These are phyloP conservation scores for Villa cingulata DNA, from an alignment of 2,888 invertebrate species.

Conservation along the genomic window DNA sequence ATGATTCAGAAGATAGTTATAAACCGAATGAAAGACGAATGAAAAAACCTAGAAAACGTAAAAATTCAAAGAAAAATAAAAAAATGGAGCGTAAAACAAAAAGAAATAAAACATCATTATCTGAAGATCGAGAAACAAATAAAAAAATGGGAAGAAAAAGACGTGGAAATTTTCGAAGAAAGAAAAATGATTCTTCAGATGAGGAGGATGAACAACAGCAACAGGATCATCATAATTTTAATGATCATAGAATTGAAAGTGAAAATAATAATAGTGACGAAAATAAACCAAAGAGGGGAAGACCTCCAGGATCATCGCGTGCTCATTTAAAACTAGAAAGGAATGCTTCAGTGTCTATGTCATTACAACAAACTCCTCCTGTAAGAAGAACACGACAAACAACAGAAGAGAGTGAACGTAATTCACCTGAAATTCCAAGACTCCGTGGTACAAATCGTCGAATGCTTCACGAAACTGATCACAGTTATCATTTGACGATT, in stretches of 20 bases:
- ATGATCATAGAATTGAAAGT: constrained; percentile 10
- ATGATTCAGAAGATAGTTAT: constrained; percentile 44
- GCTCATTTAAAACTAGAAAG: not conserved
- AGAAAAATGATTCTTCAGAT: constrained; percentile 10
- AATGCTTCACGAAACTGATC: constrained; percentile 29
- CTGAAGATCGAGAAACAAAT: constrained; percentile 9
- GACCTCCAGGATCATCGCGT: not conserved
- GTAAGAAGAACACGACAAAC: constrained; percentile 1
- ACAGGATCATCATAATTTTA: constrained; percentile 11
- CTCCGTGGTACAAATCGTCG: constrained; percentile 22
- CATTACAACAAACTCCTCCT: not conserved
- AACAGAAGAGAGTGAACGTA: constrained; percentile 7
- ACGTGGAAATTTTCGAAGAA: constrained; percentile 5
- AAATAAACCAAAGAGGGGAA: constrained; percentile 3
- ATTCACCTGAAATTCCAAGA: constrained; percentile 15
- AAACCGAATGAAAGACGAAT: constrained; percentile 34
- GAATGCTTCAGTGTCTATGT: not conserved
- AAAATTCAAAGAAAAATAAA: constrained; percentile 12
- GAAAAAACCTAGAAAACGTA: constrained; percentile 9
- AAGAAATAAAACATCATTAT: constrained; percentile 7
- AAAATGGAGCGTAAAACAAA: constrained; percentile 7
- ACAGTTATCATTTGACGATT: constrained; percentile 31
- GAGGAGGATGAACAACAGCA: constrained; percentile 17
- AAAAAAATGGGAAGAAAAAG: constrained; percentile 5
- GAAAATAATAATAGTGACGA: not conserved